These are phyloP conservation scores for Noctilio leporinus DNA, from an alignment of 2,113 vertebrate genomes.

Conservation along the genomic window DNA sequence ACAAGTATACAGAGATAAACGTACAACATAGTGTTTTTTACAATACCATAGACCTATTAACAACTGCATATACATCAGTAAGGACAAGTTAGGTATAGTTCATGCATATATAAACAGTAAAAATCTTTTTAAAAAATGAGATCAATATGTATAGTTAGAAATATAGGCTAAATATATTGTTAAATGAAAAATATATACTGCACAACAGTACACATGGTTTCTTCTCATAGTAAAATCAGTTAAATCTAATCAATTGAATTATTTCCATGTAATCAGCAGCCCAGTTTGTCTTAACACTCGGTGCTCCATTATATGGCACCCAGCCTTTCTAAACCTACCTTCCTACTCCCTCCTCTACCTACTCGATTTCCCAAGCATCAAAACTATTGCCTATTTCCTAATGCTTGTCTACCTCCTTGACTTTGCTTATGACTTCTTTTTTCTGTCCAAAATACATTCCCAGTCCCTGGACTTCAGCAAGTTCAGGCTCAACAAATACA, in stretches of 20 bases:
- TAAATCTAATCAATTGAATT: background rate
- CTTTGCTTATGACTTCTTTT: background rate
- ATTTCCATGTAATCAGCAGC: slow-evolving; percentile 23
- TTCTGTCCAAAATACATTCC: background rate
- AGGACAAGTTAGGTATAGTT: background rate
- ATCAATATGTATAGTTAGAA: background rate
- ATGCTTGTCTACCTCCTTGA: background rate
- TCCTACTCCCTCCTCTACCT: background rate
- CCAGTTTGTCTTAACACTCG: background rate
- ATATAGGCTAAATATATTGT: background rate
- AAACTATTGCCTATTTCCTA: background rate
- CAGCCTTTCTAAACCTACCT: background rate
- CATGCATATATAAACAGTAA: slow-evolving; percentile 18
- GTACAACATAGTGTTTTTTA: background rate
- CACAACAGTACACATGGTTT: background rate
- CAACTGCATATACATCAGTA: background rate
- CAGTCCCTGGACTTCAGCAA: background rate
- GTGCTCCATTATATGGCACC: background rate
- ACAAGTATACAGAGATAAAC: slow-evolving; percentile 23
- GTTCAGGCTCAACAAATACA: background rate
- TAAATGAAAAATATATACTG: background rate
- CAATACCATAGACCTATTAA: background rate
- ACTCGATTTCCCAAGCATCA: background rate
- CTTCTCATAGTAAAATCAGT: slow-evolving; percentile 7
- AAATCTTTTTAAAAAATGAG: slow-evolving; percentile 14